Evolutionary conservation across 2,888 invertebrate species (phyloP), one percentile per base, ranked within the genome.

Genomic region (Prenolepis imparis): DNA sequence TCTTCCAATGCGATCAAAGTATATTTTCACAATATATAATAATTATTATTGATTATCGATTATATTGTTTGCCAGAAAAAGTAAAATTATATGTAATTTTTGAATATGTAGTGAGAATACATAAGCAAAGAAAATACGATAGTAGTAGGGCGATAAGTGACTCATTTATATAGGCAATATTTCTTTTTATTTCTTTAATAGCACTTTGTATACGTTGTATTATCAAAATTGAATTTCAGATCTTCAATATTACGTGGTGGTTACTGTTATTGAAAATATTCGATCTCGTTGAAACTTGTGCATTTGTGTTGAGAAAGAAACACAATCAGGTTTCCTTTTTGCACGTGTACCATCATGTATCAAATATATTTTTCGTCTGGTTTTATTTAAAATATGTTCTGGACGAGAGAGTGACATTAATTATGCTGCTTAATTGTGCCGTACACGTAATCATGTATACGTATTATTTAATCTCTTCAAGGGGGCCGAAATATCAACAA

Each of bases 391-490:
- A 96, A 94, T 96, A 96, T 91, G 94, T 96, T 84, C 95, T 95
- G 96, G 97, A 97, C 89, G 96, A 96, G 52, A 96, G 96, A 93
- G 94, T 96, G 0, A 95, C 96, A 0, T 96, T 96, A 0, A 95
- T 96, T n/a, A n/a, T n/a, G 0, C 94, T 97, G 92, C 85, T 97
- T 57, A 97, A 97, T 93, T 96, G 95, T 70, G 93, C 95, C 0
- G 96, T 97, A 0, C 97, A 97, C 90, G 95, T 97, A 0, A 92
- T 97, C 8, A 97, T 97, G 97, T 97, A 97, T 92, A 95, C 95
- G 0, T 97, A 97, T 93, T 97, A 97, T 92, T 95, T 97, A 11
- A 91, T 93, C 15, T 95, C 96, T 0, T 96, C 96, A 80, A 95
- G 96, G 75, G 96, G 96, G 0, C 28, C 28, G 0, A 4, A 39